Percentiles rank a stretch among this genome's conserved stretches.
These are phyloP conservation scores for Enteromius afrohamiltoni DNA, from an alignment of 2,797 vertebrate species.

Conservation along the genomic window DNA sequence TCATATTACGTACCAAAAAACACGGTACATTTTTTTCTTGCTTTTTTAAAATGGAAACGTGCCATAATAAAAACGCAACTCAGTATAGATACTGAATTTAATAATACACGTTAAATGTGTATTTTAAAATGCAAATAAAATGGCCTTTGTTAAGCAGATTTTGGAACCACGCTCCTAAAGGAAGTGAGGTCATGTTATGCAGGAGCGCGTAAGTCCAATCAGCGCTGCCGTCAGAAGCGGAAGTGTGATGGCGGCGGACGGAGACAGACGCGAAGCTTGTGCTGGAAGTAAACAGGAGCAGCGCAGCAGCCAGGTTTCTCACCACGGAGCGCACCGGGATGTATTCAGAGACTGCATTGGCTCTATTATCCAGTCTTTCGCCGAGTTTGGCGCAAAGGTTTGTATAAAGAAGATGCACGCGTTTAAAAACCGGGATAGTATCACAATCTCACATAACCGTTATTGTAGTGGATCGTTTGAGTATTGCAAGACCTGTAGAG, in stretches of 20 bases:
- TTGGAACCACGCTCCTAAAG: constrained; percentile 4
- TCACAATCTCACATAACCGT: neutral
- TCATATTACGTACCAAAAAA: neutral
- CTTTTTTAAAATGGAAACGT: neutral
- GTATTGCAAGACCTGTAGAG: neutral
- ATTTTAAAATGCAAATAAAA: neutral
- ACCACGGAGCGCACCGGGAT: constrained; percentile 55
- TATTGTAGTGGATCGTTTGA: neutral
- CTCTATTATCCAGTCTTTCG: constrained; percentile 66
- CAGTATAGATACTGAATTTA: neutral
- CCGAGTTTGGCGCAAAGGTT: constrained; percentile 77
- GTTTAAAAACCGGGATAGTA: neutral
- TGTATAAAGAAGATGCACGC: constrained; percentile 16
- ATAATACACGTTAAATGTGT: neutral
- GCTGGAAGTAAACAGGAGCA: constrained; percentile 47
- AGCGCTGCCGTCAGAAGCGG: constrained; percentile 40
- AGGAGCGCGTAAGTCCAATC: constrained; percentile 66
- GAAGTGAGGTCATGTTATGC: constrained; percentile 35
- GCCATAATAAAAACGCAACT: neutral
- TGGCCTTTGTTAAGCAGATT: neutral
- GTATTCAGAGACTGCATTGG: constrained; percentile 65
- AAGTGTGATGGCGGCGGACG: constrained; percentile 73
- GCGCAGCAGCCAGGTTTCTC: constrained; percentile 45
- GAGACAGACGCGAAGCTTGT: constrained; percentile 50
- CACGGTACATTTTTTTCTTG: neutral